Percentiles rank a stretch among this genome's conserved stretches.
These are phyloP conservation scores for Zygogramma bicolorata DNA, from an alignment of 2,888 invertebrate genomes.

Conservation along the genomic window DNA sequence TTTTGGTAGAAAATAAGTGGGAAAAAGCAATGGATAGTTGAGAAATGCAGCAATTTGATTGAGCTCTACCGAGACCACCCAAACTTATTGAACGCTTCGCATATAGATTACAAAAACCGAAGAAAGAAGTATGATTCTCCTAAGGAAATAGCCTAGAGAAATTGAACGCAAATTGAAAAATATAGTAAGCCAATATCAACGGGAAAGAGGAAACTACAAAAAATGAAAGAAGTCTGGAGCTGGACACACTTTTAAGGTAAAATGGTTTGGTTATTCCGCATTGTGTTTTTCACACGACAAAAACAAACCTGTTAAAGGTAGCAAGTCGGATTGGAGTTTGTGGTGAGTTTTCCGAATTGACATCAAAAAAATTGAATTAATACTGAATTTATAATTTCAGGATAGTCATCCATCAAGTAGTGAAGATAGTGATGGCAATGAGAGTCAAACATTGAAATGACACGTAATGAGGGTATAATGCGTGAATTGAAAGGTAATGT, in stretches of 20 bases:
- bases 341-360: not conserved
- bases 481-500: slow-evolving; percentile 11
- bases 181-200: not conserved
- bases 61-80: not conserved
- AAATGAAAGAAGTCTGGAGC: not conserved
- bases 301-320: not conserved
- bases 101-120: not conserved
- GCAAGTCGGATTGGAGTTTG: not conserved
- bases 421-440: not conserved
- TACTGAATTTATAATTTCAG: not conserved
- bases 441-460: slow-evolving; percentile 3
- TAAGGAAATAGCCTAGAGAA: not conserved
- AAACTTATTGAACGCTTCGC: not conserved
- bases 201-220: not conserved
- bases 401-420: not conserved
- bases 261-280: slow-evolving; percentile 5
- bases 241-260: not conserved
- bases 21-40: not conserved
- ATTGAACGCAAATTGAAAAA: not conserved
- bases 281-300: not conserved
- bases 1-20: not conserved
- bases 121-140: slow-evolving; percentile 1
- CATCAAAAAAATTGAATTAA: not conserved
- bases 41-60: not conserved
- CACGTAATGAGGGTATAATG: slow-evolving; percentile 1